Conservation (phyloP, 1,140 invertebrate genomes). For the Chelonus insularis region DNA sequence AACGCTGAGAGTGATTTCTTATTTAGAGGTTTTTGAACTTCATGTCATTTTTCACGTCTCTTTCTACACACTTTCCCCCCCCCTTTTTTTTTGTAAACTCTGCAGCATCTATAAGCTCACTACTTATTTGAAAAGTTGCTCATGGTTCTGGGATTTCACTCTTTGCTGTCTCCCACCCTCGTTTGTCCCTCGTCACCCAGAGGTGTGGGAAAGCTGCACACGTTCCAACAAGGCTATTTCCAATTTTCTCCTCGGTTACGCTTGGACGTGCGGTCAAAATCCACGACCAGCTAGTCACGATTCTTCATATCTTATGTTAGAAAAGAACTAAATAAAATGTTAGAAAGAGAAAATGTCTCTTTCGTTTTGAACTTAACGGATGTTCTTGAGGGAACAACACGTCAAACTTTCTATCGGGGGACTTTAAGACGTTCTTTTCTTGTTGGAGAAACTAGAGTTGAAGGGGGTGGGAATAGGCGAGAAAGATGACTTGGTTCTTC, state of each 20-base stretch:
- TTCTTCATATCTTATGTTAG: conserved; percentile 24
- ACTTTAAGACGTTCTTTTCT: background rate
- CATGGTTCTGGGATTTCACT: background rate
- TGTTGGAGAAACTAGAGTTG: background rate
- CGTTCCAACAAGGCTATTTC: conserved; percentile 27
- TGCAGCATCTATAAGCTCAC: conserved; percentile 5
- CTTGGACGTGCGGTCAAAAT: conserved; percentile 33
- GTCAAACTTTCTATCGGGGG: conserved; percentile 2
- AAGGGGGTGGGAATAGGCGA: background rate
- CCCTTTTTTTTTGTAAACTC: conserved; percentile 4
- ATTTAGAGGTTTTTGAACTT: conserved; percentile 43
- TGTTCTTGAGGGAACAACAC: background rate
- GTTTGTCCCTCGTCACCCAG: conserved; percentile 19
- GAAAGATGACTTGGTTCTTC: conserved; percentile 13
- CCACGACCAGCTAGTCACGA: conserved; percentile 21
- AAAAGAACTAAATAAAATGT: background rate
- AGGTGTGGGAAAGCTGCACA: conserved; percentile 20
- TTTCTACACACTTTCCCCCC: conserved; percentile 14
- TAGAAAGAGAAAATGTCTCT: background rate
- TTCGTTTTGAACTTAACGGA: background rate
- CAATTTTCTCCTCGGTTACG: conserved; percentile 35
- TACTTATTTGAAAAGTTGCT: background rate
- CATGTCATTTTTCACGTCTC: conserved; percentile 45
- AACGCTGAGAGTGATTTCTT: conserved; percentile 42
- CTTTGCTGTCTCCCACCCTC: conserved; percentile 14